phyloP scores from a whole-genome alignment of 1,140 invertebrate genomes.

The Leucophenga varia region DNA sequence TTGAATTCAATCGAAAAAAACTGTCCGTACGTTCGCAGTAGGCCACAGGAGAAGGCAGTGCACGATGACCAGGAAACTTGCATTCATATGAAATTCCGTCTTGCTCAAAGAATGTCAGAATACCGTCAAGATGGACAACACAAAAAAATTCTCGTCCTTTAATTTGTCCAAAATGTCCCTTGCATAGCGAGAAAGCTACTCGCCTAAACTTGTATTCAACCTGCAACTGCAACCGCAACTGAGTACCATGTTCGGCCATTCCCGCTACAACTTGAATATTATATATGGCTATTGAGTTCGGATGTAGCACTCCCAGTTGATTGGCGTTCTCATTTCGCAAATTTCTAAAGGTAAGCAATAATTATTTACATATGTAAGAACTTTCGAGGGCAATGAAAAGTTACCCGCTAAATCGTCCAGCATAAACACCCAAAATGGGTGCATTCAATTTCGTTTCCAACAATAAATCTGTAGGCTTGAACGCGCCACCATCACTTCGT shows the following conservation, averaged over 20 bases:
- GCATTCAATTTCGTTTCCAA: constrained; percentile 68
- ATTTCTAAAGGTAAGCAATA: constrained; percentile 29
- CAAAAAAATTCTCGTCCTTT: constrained; percentile 73
- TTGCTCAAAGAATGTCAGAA: constrained; percentile 75
- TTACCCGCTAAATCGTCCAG: constrained; percentile 73
- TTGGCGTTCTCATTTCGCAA: constrained; percentile 41
- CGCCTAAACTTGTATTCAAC: constrained; percentile 64
- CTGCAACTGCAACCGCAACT: constrained; percentile 56
- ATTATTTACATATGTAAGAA: not conserved
- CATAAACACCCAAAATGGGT: constrained; percentile 71
- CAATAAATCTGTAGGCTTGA: constrained; percentile 67
- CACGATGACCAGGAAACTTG: constrained; percentile 60
- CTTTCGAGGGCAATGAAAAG: not conserved
- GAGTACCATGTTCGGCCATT: constrained; percentile 44
- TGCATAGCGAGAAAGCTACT: constrained; percentile 63
- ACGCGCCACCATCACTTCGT: constrained; percentile 53
- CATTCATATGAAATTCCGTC: constrained; percentile 52
- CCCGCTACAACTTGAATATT: constrained; percentile 37
- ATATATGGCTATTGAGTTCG: constrained; percentile 45
- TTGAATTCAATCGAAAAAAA: constrained; percentile 69
- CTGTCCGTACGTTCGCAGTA: constrained; percentile 72
- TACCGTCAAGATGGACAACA: constrained; percentile 76
- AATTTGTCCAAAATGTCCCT: constrained; percentile 75
- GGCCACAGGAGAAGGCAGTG: constrained; percentile 70
- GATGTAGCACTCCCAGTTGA: constrained; percentile 45